Conservation (phyloP, 2,797 vertebrate species). For the Chrysocyon brachyurus region DNA sequence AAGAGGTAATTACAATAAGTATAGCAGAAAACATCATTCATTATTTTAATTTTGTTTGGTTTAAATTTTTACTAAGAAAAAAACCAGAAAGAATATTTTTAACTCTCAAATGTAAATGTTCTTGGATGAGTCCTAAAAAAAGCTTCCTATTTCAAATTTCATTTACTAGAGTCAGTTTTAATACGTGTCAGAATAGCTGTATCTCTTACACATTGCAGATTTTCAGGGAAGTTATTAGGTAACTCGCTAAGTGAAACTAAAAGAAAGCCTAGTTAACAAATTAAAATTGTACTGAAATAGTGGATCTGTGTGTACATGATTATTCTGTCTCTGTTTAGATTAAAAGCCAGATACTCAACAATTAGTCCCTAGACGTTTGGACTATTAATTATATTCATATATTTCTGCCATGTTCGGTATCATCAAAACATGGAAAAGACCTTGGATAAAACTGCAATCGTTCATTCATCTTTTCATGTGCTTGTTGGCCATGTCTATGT, state of each 20-base stretch:
- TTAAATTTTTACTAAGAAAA: slow-evolving; percentile 62
- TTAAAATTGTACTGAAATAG: slow-evolving; percentile 17
- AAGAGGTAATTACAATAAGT: slow-evolving; percentile 56
- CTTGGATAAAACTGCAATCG: background rate
- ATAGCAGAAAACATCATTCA: slow-evolving; percentile 65
- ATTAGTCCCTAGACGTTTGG: slow-evolving; percentile 26
- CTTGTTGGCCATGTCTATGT: background rate
- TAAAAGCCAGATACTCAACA: slow-evolving; percentile 41
- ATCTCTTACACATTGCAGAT: background rate
- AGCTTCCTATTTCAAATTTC: slow-evolving; percentile 56
- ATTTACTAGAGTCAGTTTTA: slow-evolving; percentile 10
- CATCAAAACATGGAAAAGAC: background rate
- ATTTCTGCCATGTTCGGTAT: background rate
- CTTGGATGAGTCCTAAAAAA: slow-evolving; percentile 50
- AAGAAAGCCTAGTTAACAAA: slow-evolving; percentile 30
- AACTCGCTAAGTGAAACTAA: slow-evolving; percentile 23
- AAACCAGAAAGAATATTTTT: slow-evolving; percentile 61
- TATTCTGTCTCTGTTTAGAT: slow-evolving; percentile 23
- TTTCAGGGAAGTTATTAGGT: slow-evolving; percentile 16
- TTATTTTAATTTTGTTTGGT: slow-evolving; percentile 70
- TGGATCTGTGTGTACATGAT: background rate
- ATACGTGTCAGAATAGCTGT: slow-evolving; percentile 4
- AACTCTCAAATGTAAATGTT: slow-evolving; percentile 62
- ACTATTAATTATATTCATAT: background rate
- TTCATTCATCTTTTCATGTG: background rate